Evolutionary conservation across 2,888 invertebrate species (phyloP).

Genomic region (Drosophila trichaetosa): DNA sequence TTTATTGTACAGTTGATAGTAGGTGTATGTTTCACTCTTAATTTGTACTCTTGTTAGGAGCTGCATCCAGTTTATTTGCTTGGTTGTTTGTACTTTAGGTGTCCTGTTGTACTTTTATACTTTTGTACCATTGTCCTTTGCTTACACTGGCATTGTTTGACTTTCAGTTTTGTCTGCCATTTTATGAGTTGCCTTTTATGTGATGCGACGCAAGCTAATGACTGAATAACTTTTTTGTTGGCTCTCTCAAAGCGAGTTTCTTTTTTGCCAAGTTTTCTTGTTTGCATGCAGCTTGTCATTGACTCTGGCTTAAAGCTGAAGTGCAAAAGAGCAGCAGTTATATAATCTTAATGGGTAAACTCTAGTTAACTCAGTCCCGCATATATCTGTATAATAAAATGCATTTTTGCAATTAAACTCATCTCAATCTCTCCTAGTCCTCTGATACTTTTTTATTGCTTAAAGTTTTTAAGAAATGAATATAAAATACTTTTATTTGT

Average conservation of each 20-base stretch:
- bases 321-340: background rate
- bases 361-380: background rate
- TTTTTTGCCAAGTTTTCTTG: slow-evolving; percentile 41
- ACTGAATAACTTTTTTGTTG: slow-evolving; percentile 54
- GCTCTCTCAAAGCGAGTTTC: slow-evolving; percentile 39
- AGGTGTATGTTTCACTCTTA: slow-evolving; percentile 55
- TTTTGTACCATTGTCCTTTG: slow-evolving; percentile 2
- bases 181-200: slow-evolving; percentile 64
- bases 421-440: background rate
- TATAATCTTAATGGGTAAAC: background rate
- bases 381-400: background rate
- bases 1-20: slow-evolving; percentile 38
- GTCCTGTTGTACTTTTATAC: slow-evolving; percentile 15
- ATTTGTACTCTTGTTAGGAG: slow-evolving; percentile 37
- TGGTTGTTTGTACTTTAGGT: slow-evolving; percentile 24
- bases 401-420: background rate
- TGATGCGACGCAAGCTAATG: slow-evolving; percentile 51
- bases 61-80: slow-evolving; percentile 54
- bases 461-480: background rate
- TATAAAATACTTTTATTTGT: background rate
- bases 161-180: slow-evolving; percentile 34
- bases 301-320: slow-evolving; percentile 19
- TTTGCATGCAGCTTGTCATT: slow-evolving; percentile 50
- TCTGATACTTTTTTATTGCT: background rate
- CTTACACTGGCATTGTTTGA: slow-evolving; percentile 38